A percentile compares a stretch with the other conserved stretches of the same genome.
Conservation (phyloP, 2,113 vertebrate genomes). For the Falcunculus frontatus region DNA sequence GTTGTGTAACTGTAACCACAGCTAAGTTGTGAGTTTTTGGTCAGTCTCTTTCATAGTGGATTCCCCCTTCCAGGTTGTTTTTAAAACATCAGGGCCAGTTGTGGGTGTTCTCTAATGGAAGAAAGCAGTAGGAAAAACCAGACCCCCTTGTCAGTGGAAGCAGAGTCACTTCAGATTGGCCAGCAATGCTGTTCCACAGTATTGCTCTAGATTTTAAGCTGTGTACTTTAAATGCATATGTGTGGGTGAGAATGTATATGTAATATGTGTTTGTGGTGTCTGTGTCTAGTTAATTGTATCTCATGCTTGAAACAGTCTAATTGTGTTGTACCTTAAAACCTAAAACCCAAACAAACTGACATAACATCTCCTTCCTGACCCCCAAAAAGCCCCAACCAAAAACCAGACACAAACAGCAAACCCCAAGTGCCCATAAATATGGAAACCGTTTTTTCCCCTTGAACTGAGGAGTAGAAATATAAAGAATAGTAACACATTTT, state of each 20-base stretch:
- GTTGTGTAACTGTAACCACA: background rate
- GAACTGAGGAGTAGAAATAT: background rate
- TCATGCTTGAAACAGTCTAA: background rate
- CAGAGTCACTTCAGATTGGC: background rate
- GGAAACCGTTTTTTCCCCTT: background rate
- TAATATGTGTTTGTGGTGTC: conserved; percentile 6
- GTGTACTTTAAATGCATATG: background rate
- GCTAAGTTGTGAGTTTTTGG: background rate
- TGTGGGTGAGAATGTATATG: conserved; percentile 6
- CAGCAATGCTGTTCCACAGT: background rate
- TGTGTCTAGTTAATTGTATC: background rate
- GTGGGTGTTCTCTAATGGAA: background rate
- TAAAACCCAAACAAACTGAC: background rate
- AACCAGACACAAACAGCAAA: background rate
- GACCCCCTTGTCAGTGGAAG: background rate
- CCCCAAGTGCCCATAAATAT: background rate
- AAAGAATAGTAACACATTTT: background rate
- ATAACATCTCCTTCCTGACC: background rate
- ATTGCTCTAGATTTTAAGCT: background rate
- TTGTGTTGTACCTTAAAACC: background rate
- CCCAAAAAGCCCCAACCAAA: background rate
- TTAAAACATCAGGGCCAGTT: background rate
- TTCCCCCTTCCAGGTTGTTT: background rate
- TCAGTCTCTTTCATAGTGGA: background rate
- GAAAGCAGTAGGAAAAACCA: background rate